phyloP scores from a whole-genome alignment of 2,888 invertebrate species.

The Petrolisthes cinctipes region DNA sequence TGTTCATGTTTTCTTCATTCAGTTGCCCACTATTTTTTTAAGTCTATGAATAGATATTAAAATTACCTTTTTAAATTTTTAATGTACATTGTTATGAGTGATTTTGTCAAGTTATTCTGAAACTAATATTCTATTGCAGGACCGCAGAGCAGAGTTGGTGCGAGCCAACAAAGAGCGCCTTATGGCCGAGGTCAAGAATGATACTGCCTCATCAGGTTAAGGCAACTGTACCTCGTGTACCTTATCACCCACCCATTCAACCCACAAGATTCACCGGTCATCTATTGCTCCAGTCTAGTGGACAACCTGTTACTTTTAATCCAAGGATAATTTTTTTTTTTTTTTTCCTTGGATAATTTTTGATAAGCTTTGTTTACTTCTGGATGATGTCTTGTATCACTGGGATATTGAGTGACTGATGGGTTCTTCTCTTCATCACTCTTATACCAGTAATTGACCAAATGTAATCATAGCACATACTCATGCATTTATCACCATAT shows the following conservation, averaged over 20 bases:
- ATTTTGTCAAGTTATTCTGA: background rate
- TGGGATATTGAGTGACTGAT: constrained; percentile 22
- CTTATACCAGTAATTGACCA: constrained; percentile 14
- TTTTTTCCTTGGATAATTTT: no score
- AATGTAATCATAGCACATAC: constrained; percentile 19
- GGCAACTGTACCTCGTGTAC: background rate
- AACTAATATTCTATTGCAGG: constrained; percentile 74
- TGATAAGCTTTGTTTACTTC: no score
- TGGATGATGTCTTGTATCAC: background rate
- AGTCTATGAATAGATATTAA: background rate
- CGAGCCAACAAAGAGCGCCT: constrained; percentile 88
- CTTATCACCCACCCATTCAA: constrained; percentile 33
- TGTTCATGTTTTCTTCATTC: background rate
- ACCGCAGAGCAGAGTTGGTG: constrained; percentile 90
- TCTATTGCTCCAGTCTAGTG: no score
- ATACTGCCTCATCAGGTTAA: constrained; percentile 55
- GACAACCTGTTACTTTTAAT: no score
- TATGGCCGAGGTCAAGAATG: constrained; percentile 67
- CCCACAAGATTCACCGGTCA: constrained; percentile 37
- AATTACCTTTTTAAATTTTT: background rate
- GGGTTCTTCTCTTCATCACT: constrained; percentile 39
- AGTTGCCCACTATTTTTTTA: background rate
- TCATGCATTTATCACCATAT: no score
- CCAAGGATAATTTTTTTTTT: no score
- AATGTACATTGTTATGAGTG: background rate